Conservation (phyloP, 2,797 vertebrate genomes). For the Ispidina lecontei region DNA sequence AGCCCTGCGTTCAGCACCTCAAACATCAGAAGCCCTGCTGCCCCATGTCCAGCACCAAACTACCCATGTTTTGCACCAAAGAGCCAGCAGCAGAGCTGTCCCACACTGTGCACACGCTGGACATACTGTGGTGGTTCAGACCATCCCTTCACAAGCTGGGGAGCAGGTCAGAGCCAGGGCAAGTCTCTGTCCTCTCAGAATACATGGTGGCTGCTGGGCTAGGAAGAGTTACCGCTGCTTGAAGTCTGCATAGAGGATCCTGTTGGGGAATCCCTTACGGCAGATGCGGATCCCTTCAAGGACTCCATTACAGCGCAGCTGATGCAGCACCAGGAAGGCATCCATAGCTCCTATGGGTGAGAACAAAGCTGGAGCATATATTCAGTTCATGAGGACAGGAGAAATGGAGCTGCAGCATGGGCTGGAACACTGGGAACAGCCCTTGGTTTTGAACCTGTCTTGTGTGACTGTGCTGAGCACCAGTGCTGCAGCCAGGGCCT, state of each 20-base stretch:
- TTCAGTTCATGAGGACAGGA: neutral
- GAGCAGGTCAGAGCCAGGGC: neutral
- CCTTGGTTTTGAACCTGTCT: rapidly evolving
- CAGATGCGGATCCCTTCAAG: conserved; percentile 95
- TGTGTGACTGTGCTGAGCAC: neutral
- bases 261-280: conserved; percentile 93
- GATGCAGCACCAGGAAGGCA: conserved; percentile 90
- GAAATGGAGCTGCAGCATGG: neutral
- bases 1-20: neutral
- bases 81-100: neutral
- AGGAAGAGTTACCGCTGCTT: conserved; percentile 85
- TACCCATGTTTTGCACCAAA: neutral
- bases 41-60: neutral
- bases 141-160: neutral
- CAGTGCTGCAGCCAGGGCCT: neutral
- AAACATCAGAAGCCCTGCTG: neutral
- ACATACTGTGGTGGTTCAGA: rapidly evolving
- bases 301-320: conserved; percentile 91
- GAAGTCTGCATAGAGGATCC: conserved; percentile 90
- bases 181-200: neutral
- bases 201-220: rapidly evolving
- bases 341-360: conserved; percentile 86
- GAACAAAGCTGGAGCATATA: neutral
- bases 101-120: neutral
- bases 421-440: neutral